phyloP scores from a whole-genome alignment of 1,140 invertebrate genomes.

The Gonioctena quinquepunctata region DNA sequence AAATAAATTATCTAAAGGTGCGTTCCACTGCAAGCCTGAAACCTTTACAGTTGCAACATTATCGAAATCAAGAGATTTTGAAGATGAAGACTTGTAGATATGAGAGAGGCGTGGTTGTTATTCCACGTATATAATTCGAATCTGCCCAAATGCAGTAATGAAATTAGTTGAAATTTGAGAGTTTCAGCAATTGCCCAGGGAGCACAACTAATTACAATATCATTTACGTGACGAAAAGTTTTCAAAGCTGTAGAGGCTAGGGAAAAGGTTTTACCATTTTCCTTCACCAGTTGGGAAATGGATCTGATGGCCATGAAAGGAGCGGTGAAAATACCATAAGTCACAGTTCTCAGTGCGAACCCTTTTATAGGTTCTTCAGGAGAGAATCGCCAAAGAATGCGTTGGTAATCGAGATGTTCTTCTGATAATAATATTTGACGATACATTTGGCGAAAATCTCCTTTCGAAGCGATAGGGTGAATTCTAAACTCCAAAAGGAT shows the following conservation, averaged over 20 bases:
- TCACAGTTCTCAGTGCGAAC: too few relatives aligned
- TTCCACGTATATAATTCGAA: background rate
- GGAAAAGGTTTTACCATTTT: background rate
- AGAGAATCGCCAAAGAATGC: slow-evolving; percentile 48
- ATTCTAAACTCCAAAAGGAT: slow-evolving; percentile 27
- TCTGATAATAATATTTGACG: slow-evolving; percentile 41
- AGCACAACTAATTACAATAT: background rate
- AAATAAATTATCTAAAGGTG: background rate
- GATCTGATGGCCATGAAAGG: slow-evolving; percentile 33
- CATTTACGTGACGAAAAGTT: background rate
- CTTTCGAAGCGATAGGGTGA: slow-evolving; percentile 31
- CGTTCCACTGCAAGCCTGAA: background rate
- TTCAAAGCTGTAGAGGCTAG: background rate
- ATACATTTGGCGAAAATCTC: slow-evolving; percentile 50
- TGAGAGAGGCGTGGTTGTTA: background rate
- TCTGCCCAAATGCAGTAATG: background rate
- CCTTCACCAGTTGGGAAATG: background rate
- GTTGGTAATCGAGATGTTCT: slow-evolving; percentile 49
- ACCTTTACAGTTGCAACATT: background rate
- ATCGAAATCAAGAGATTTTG: background rate
- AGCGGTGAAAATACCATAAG: slow-evolving; percentile 42
- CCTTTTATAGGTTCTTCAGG: slow-evolving; percentile 16
- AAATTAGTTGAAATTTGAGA: background rate
- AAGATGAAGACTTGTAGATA: background rate
- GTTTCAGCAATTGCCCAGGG: background rate